Evolutionary conservation across 2,113 vertebrate species (phyloP), one percentile per base, ranked within the genome.

Genomic region (Ageneiosus marmoratus): DNA sequence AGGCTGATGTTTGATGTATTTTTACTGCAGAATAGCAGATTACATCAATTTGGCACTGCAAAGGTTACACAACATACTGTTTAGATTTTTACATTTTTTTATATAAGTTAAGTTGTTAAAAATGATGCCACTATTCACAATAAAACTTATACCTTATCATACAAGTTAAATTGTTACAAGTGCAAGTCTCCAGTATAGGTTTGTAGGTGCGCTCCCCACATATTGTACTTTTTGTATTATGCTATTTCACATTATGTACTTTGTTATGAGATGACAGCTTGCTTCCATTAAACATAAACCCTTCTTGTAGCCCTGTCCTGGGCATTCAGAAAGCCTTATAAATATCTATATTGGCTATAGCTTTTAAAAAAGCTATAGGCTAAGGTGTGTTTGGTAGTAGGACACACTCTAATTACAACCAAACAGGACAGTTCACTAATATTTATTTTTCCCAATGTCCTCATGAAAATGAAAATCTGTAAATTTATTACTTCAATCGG

Each of bases 401-500:
- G 50, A 77, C 41, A 81, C 60, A 27, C 27, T 41, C 83, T 80
- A 85, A 88, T 89, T 89, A 48, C 69, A 48, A 48, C 81, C 86
- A 89, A 91, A 91, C 88, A 91, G 90, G 87, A 91, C 79, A 84
- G 90, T 85, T 83, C 90, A 84, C 88, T 80, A 87, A 92, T 91
- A 92, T 90, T 89, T 87, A 88, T 82, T 85, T 87, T 86, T 87
- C 88, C 88, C 32, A 55, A 34, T 41, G 83, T 88, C 84, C 88
- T 90, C 89, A 92, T 93, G 90, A 93, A 93, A 92, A 91, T 91
- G 89, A 89, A 92, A 87, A 88, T 88, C 75, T 63, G 91, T 89
- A 89, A 91, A 91, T 90, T 93, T 89, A 91, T 94, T 89, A 91
- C 90, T 91, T 85, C 89, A 89, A 80, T 92, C 89, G 90, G 83